phyloP scores from a whole-genome alignment of 2,888 invertebrate species.

The Cyrtodaria siliqua region DNA sequence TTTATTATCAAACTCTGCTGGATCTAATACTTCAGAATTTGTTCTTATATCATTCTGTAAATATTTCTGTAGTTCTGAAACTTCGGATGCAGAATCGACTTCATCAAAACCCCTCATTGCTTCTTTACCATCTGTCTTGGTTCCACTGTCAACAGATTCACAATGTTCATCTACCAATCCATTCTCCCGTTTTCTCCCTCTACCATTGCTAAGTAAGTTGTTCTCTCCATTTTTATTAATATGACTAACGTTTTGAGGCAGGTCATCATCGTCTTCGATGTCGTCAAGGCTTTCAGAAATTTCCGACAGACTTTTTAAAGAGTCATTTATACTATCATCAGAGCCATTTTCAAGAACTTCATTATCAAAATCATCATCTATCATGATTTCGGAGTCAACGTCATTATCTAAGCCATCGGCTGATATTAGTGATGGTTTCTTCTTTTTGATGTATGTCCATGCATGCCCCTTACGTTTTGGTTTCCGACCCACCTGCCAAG shows the following conservation, averaged over 20 bases:
- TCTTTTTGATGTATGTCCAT: conserved; percentile 78
- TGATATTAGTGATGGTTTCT: conserved; percentile 42
- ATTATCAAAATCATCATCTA: conserved; percentile 3
- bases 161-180: too few species aligned
- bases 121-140: too few species aligned
- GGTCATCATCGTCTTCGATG: not conserved
- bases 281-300: not conserved
- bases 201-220: too few species aligned
- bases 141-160: too few species aligned
- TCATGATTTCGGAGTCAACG: not conserved
- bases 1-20: too few species aligned
- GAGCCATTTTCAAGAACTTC: conserved; percentile 1
- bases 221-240: not conserved
- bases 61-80: not conserved
- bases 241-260: not conserved
- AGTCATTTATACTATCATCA: conserved; percentile 6
- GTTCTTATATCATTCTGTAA: not conserved
- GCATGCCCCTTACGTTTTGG: conserved; percentile 72
- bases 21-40: too few species aligned
- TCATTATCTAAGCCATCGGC: not conserved
- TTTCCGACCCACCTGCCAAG: conserved; percentile 76
- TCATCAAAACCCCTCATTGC: conserved; percentile 12
- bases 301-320: not conserved
- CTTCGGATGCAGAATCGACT: conserved; percentile 23
- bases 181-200: too few species aligned